Evolutionary conservation across 2,113 vertebrate species (phyloP).

Genomic region (Lathamus discolor): DNA sequence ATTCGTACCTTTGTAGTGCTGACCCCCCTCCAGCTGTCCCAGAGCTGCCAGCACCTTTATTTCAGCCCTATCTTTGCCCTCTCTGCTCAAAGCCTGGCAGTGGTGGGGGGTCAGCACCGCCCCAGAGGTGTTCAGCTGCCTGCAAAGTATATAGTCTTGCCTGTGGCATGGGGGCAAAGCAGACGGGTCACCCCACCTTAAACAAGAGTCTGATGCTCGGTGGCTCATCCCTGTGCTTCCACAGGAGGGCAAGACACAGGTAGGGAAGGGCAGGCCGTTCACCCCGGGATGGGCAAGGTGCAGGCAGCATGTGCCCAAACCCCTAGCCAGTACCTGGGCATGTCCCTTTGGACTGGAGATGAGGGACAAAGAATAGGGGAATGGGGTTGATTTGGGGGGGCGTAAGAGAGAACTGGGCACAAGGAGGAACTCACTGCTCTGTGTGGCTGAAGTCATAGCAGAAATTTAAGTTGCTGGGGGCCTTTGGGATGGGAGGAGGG

Average conservation of each 20-base stretch:
- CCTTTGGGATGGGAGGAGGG: constrained; percentile 86
- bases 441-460: constrained; percentile 92
- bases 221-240: neutral
- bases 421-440: constrained; percentile 76
- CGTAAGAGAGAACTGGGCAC: rapidly evolving
- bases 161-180: neutral
- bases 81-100: neutral
- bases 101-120: neutral
- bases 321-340: neutral
- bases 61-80: neutral
- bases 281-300: neutral
- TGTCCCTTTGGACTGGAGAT: neutral
- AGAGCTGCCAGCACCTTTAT: neutral
- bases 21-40: neutral
- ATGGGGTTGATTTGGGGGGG: neutral
- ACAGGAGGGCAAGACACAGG: neutral
- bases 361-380: neutral
- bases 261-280: neutral
- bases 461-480: constrained; percentile 95
- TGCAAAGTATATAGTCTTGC: neutral
- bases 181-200: rapidly evolving
- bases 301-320: neutral
- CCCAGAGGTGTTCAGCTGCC: neutral
- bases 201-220: rapidly evolving
- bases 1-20: neutral